Conservation (phyloP, 2,113 vertebrate species). For the Paradisaea rubra region DNA sequence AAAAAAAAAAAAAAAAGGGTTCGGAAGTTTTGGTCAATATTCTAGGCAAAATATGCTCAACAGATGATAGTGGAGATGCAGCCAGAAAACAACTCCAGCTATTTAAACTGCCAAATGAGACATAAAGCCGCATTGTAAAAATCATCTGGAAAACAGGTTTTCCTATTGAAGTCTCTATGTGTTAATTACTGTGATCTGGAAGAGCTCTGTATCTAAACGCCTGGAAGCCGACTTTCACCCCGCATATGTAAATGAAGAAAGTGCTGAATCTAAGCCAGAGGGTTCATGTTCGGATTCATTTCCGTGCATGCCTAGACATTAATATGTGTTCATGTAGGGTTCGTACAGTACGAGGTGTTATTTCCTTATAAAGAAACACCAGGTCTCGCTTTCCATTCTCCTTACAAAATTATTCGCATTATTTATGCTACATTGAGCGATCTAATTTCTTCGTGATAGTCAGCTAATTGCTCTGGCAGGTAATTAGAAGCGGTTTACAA, state of each 20-base stretch:
- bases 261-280: conserved; percentile 75
- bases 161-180: conserved; percentile 79
- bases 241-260: conserved; percentile 73
- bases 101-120: conserved; percentile 83
- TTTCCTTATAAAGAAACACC: conserved; percentile 85
- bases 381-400: conserved; percentile 83
- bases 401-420: conserved; percentile 85
- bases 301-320: conserved; percentile 77
- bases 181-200: conserved; percentile 84
- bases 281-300: conserved; percentile 72
- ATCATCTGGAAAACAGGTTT: conserved; percentile 86
- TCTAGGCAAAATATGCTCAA: conserved; percentile 77
- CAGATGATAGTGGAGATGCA: conserved; percentile 77
- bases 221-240: conserved; percentile 77
- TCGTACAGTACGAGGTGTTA: conserved; percentile 78
- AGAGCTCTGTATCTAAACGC: conserved; percentile 74
- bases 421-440: conserved; percentile 89
- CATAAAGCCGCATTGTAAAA: conserved; percentile 85
- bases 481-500: conserved; percentile 85
- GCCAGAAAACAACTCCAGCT: conserved; percentile 81
- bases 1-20: background rate
- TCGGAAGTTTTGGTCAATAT: conserved; percentile 64
- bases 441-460: conserved; percentile 92
- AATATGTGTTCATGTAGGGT: conserved; percentile 75
- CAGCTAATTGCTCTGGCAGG: conserved; percentile 94